These are phyloP conservation scores for Spea multiplicata DNA, from an alignment of 2,113 vertebrate species.

Conservation along the genomic window DNA sequence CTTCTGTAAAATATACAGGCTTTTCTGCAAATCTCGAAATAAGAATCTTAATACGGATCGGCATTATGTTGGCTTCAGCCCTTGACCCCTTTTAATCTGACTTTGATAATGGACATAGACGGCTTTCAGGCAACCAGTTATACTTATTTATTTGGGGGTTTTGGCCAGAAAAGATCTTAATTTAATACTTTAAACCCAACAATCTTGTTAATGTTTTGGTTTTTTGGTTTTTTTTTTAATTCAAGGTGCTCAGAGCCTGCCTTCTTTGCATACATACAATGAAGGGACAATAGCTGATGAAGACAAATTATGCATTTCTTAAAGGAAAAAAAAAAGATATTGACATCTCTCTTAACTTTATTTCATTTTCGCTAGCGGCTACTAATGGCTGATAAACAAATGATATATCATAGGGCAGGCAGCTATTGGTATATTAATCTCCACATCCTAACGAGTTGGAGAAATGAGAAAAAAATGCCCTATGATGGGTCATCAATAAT, in stretches of 20 bases:
- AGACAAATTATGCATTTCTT: slow-evolving; percentile 27
- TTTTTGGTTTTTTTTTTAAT: slow-evolving; percentile 12
- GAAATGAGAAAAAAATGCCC: slow-evolving; percentile 30
- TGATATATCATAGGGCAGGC: slow-evolving; percentile 31
- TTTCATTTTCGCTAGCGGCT: slow-evolving; percentile 31
- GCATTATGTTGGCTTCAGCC: slow-evolving; percentile 5
- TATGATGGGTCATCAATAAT: slow-evolving; percentile 41
- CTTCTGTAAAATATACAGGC: slow-evolving; percentile 28
- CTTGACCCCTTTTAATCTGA: slow-evolving; percentile 16
- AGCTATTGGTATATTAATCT: slow-evolving; percentile 26
- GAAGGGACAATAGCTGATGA: slow-evolving; percentile 4
- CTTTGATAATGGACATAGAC: slow-evolving; percentile 21
- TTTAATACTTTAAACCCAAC: neutral
- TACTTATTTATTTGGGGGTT: slow-evolving; percentile 2
- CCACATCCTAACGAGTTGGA: slow-evolving; percentile 9
- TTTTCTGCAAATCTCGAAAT: slow-evolving; percentile 12
- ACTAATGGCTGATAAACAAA: slow-evolving; percentile 33
- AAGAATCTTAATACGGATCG: slow-evolving; percentile 29
- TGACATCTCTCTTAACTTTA: slow-evolving; percentile 30
- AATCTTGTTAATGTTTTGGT: neutral
- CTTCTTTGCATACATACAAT: neutral
- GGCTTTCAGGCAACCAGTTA: neutral
- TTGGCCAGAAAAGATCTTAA: neutral
- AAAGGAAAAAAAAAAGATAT: slow-evolving; percentile 12
- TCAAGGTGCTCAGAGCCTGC: neutral